Evolutionary conservation across 2,113 vertebrate genomes (phyloP).

Genomic region (Hucho hucho): DNA sequence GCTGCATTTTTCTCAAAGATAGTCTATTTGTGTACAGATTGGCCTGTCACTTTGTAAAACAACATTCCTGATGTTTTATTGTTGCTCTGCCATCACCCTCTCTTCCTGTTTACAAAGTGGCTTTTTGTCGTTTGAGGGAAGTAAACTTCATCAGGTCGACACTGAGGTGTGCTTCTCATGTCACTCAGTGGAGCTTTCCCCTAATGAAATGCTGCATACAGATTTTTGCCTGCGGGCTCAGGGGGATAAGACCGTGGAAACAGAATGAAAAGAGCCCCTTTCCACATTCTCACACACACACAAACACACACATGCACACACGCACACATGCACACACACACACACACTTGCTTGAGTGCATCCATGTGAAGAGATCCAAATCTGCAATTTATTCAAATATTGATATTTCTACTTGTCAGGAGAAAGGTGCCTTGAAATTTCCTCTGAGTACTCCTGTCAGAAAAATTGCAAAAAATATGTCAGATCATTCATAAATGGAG

Average conservation of each 20-base stretch:
- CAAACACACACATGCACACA: too few relatives aligned
- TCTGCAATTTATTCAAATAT: slow-evolving; percentile 99
- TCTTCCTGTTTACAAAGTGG: slow-evolving; percentile 81
- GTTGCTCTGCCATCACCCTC: slow-evolving; percentile 79
- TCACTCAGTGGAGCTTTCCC: slow-evolving; percentile 90
- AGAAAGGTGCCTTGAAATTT: slow-evolving; percentile 98
- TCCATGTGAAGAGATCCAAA: slow-evolving; percentile 98
- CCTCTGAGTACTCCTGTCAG: slow-evolving; percentile 97
- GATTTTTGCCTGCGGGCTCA: slow-evolving; percentile 89
- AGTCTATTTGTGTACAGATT: slow-evolving; percentile 94
- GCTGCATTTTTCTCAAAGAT: slow-evolving; percentile 80
- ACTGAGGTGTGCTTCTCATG: slow-evolving; percentile 92
- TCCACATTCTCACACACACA: slow-evolving; percentile 92
- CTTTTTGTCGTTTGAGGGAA: slow-evolving; percentile 94
- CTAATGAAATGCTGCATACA: slow-evolving; percentile 95
- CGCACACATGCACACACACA: too few relatives aligned
- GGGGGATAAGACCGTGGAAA: slow-evolving; percentile 95
- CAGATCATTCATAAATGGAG: slow-evolving; percentile 98
- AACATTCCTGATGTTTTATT: slow-evolving; percentile 85
- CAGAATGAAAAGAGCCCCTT: slow-evolving; percentile 81
- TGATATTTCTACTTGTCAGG: slow-evolving; percentile 99
- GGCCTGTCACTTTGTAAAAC: slow-evolving; percentile 92
- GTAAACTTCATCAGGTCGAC: slow-evolving; percentile 96
- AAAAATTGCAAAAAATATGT: slow-evolving; percentile 97
- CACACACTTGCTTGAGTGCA: slow-evolving; percentile 79